These are phyloP conservation scores for Harpalus rufipes DNA, from an alignment of 2,888 invertebrate species.

Conservation along the genomic window DNA sequence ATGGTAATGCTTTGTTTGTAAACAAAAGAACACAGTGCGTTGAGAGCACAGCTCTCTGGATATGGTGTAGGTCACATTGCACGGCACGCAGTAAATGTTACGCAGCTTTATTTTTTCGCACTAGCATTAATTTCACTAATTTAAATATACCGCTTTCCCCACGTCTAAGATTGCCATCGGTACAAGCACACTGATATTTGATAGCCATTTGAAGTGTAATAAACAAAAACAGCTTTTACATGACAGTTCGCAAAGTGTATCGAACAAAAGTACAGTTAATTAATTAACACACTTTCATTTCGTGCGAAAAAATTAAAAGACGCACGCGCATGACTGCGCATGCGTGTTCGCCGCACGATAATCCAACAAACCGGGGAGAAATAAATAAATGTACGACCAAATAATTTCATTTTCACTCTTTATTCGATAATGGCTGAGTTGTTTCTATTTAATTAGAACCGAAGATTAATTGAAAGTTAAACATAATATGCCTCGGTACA, in stretches of 20 bases:
- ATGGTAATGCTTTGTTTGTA: slow-evolving; percentile 27
- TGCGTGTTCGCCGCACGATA: slow-evolving; percentile 44
- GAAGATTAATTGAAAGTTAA: slow-evolving; percentile 51
- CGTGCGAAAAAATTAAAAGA: slow-evolving; percentile 62
- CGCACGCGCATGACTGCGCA: slow-evolving; percentile 39
- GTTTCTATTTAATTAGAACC: slow-evolving; percentile 45
- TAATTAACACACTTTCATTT: slow-evolving; percentile 68
- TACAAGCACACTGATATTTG: slow-evolving; percentile 67
- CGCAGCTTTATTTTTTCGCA: slow-evolving; percentile 67
- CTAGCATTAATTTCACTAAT: slow-evolving; percentile 67
- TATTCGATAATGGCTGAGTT: slow-evolving; percentile 36
- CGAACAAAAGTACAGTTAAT: slow-evolving; percentile 67
- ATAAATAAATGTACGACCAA: slow-evolving; percentile 24
- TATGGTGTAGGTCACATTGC: slow-evolving; percentile 61
- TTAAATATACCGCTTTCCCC: slow-evolving; percentile 67
- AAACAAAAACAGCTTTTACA: slow-evolving; percentile 67
- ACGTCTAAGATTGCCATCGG: slow-evolving; percentile 66
- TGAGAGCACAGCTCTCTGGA: background rate
- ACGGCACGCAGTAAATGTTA: slow-evolving; percentile 66
- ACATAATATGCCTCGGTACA: slow-evolving; percentile 40
- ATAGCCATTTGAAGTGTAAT: slow-evolving; percentile 67
- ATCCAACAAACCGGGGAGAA: slow-evolving; percentile 5
- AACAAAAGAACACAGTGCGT: slow-evolving; percentile 22
- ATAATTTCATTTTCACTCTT: slow-evolving; percentile 56
- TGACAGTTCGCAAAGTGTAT: slow-evolving; percentile 67